These are phyloP conservation scores for Anguilla anguilla DNA, from an alignment of 2,797 vertebrate genomes.

Conservation along the genomic window DNA sequence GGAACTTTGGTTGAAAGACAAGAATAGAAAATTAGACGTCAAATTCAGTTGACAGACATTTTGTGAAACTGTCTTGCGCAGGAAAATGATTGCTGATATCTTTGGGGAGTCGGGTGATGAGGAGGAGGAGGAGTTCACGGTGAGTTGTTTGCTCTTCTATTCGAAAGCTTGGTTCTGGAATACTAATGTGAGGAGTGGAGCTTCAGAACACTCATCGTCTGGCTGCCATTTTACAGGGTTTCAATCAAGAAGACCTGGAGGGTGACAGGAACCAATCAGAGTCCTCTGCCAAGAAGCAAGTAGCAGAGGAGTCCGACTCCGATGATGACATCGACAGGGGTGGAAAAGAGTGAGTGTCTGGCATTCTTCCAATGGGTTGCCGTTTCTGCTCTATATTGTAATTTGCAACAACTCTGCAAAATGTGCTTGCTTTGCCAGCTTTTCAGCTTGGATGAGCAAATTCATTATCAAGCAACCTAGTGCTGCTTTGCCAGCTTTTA, in stretches of 20 bases:
- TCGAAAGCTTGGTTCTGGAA: background rate
- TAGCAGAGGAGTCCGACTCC: constrained; percentile 88
- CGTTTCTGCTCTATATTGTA: background rate
- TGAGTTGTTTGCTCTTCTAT: constrained; percentile 62
- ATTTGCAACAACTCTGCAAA: background rate
- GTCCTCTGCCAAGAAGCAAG: constrained; percentile 60
- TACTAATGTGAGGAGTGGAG: background rate
- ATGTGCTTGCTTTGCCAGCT: background rate
- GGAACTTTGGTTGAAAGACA: background rate
- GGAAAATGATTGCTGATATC: constrained; percentile 98
- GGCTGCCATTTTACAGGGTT: constrained; percentile 77
- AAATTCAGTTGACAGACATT: background rate
- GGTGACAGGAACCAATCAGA: constrained; percentile 75
- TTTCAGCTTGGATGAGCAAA: background rate
- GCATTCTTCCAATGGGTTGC: background rate
- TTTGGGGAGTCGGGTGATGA: constrained; percentile 98
- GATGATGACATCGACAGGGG: constrained; percentile 86
- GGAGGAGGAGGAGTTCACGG: constrained; percentile 95
- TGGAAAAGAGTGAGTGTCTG: constrained; percentile 81
- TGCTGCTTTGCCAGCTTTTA: background rate
- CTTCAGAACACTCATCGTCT: background rate
- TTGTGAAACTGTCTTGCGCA: constrained; percentile 49
- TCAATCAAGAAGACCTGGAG: constrained; percentile 97
- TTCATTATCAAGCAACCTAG: background rate
- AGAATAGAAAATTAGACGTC: background rate